These are phyloP conservation scores for Stegana nigrithorax DNA, from an alignment of 2,888 invertebrate genomes.

Conservation along the genomic window DNA sequence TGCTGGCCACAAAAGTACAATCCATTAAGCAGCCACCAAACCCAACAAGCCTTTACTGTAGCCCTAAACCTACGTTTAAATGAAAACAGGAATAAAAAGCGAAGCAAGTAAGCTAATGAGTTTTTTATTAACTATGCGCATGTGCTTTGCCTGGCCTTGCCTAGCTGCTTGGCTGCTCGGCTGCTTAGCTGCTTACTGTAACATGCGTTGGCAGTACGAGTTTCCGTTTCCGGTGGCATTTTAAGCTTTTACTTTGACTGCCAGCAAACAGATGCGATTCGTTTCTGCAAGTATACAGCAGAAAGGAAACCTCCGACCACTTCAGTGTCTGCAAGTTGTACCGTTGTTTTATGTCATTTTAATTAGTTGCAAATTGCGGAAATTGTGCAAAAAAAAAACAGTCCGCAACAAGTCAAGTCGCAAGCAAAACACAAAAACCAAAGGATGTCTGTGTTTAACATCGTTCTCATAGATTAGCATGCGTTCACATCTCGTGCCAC, in stretches of 20 bases:
- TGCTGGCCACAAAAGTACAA: no score
- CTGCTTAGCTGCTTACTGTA: no score
- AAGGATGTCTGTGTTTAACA: not conserved
- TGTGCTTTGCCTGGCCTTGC: not conserved
- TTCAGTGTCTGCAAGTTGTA: no score
- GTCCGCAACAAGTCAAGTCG: not conserved
- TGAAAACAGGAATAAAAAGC: no score
- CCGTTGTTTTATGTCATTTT: slow-evolving; percentile 49
- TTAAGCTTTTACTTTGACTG: not conserved
- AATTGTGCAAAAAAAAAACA: slow-evolving; percentile 32
- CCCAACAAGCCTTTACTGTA: not conserved
- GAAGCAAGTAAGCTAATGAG: slow-evolving; percentile 23
- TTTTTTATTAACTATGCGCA: slow-evolving; percentile 21
- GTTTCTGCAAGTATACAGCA: not conserved
- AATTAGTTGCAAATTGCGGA: slow-evolving; percentile 53
- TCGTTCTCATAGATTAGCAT: no score
- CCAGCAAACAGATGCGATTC: not conserved
- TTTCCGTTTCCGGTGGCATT: slow-evolving; percentile 31
- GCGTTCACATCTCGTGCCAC: no score
- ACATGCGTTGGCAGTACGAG: no score
- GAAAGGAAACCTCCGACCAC: not conserved
- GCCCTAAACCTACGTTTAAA: not conserved
- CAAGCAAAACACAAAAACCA: not conserved
- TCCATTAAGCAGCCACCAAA: no score
- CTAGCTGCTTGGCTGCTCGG: no score